phyloP scores from a whole-genome alignment of 2,888 invertebrate species.

The Furcula furcula region DNA sequence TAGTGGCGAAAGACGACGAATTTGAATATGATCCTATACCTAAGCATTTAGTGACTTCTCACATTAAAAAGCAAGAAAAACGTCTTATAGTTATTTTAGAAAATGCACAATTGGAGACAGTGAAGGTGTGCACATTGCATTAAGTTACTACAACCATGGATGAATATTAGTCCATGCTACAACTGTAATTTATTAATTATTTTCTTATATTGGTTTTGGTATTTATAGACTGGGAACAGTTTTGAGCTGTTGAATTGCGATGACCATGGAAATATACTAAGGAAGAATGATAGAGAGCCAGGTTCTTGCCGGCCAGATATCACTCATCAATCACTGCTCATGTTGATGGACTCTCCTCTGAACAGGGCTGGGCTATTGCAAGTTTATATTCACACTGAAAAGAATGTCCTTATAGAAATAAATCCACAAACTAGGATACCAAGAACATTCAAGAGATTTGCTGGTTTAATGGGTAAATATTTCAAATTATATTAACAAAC shows the following conservation, averaged over 20 bases:
- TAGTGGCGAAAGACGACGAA: conserved; percentile 82
- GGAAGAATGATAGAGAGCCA: conserved; percentile 93
- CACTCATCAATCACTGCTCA: conserved; percentile 97
- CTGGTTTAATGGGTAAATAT: conserved; percentile 94
- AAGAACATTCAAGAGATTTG: conserved; percentile 97
- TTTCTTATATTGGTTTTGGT: conserved; percentile 2
- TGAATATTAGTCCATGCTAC: no score
- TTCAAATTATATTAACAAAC: background rate
- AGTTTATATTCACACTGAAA: conserved; percentile 95
- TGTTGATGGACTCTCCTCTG: conserved; percentile 98
- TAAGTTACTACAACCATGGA: no score
- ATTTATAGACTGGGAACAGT: conserved; percentile 89
- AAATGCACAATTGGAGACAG: conserved; percentile 96
- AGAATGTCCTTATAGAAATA: conserved; percentile 96
- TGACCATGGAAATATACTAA: conserved; percentile 92
- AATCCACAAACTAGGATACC: conserved; percentile 99
- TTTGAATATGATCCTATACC: conserved; percentile 90
- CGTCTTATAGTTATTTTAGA: conserved; percentile 96
- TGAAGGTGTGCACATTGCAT: conserved; percentile 85
- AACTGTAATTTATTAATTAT: background rate
- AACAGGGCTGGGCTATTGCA: conserved; percentile 98
- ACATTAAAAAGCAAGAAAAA: conserved; percentile 92
- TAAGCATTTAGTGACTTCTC: conserved; percentile 88
- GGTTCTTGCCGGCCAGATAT: conserved; percentile 97
- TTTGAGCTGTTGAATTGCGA: conserved; percentile 97